These are phyloP conservation scores for Drosophila lutescens DNA, from an alignment of 2,888 invertebrate species.

Conservation along the genomic window DNA sequence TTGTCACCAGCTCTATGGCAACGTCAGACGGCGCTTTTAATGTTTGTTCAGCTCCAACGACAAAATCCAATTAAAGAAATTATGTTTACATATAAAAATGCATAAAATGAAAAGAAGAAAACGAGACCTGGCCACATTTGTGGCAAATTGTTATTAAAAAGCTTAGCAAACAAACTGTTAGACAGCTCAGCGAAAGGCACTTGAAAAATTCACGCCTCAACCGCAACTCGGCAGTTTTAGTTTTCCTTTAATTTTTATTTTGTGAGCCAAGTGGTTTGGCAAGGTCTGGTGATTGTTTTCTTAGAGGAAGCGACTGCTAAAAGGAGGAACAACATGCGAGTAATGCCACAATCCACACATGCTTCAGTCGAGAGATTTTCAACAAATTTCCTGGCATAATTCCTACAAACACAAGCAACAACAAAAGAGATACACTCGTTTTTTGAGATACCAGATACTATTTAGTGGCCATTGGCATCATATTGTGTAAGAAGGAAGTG, in stretches of 20 bases:
- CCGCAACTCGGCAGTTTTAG: constrained; percentile 46
- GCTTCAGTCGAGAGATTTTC: constrained; percentile 59
- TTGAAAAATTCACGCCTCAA: constrained; percentile 69
- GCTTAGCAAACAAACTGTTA: constrained; percentile 62
- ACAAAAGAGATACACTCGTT: constrained; percentile 32
- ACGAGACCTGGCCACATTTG: constrained; percentile 66
- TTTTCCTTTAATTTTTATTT: constrained; percentile 22
- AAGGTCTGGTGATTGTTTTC: constrained; percentile 69
- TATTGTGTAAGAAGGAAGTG: constrained; percentile 58
- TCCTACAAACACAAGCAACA: constrained; percentile 61
- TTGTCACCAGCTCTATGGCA: constrained; percentile 40
- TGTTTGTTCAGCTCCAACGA: constrained; percentile 58
- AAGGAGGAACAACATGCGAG: constrained; percentile 46
- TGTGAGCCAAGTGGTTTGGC: constrained; percentile 55
- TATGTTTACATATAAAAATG: constrained; percentile 67
- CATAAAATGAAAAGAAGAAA: constrained; percentile 24
- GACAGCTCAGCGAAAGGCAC: constrained; percentile 48
- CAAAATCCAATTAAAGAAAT: constrained; percentile 78
- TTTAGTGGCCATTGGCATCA: constrained; percentile 55
- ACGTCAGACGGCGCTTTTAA: constrained; percentile 61
- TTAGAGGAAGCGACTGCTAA: constrained; percentile 51
- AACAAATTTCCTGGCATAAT: constrained; percentile 71
- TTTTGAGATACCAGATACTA: constrained; percentile 65
- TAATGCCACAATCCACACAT: constrained; percentile 60
- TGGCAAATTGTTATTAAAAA: constrained; percentile 77